These are phyloP conservation scores for Bettongia penicillata DNA, from an alignment of 2,113 vertebrate genomes.

Conservation along the genomic window DNA sequence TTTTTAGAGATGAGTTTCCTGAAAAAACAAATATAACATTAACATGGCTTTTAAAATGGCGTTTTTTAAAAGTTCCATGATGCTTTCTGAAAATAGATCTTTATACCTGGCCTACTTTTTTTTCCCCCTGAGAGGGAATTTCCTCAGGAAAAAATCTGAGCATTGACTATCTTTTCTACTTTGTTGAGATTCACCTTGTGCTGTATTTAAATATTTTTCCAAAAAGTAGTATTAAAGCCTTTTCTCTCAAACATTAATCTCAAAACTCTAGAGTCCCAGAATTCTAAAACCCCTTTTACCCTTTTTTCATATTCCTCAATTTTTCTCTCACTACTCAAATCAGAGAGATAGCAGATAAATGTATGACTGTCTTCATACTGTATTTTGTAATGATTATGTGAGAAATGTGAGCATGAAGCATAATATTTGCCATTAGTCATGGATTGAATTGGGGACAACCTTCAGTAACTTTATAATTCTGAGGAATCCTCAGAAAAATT, in stretches of 20 bases:
- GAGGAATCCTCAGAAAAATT: background rate
- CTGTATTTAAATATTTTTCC: background rate
- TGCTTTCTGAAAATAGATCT: slow-evolving; percentile 46
- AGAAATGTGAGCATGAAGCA: background rate
- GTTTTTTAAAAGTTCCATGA: slow-evolving; percentile 6
- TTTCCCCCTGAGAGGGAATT: background rate
- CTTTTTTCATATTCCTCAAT: background rate
- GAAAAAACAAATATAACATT: slow-evolving; percentile 39
- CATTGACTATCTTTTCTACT: background rate
- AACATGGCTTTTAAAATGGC: slow-evolving; percentile 36
- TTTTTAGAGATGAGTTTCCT: slow-evolving; percentile 55
- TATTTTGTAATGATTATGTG: background rate
- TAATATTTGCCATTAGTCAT: background rate
- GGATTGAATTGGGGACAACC: background rate
- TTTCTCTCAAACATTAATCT: background rate
- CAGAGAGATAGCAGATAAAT: background rate
- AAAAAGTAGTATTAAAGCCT: background rate
- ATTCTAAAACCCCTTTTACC: background rate
- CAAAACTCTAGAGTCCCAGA: background rate
- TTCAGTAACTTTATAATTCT: background rate
- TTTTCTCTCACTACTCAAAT: background rate
- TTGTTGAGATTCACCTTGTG: background rate
- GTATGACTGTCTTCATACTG: background rate
- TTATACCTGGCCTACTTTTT: slow-evolving; percentile 24
- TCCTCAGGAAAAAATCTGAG: slow-evolving; percentile 32